Percentiles rank a stretch among this genome's conserved stretches.
Evolutionary conservation across 1,140 invertebrate species (phyloP).

Genomic region (Belonocnema kinseyi): DNA sequence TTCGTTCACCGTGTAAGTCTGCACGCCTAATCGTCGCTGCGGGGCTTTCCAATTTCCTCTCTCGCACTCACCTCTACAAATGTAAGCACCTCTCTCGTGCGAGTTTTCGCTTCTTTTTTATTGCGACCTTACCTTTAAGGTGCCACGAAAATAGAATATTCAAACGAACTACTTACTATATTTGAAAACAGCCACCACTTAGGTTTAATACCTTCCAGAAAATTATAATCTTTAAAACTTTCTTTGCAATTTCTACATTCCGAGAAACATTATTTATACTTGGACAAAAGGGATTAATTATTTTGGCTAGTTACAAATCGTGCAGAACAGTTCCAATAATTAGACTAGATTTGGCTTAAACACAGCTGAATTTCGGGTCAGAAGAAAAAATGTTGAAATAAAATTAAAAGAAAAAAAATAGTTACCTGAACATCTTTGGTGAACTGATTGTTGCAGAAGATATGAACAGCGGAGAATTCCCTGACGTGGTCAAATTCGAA

Average conservation of each 20-base stretch:
- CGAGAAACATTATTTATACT: background rate
- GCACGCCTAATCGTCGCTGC: slow-evolving; percentile 21
- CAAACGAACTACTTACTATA: slow-evolving; percentile 1
- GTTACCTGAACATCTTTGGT: slow-evolving; percentile 86
- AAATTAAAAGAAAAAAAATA: background rate
- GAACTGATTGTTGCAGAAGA: slow-evolving; percentile 90
- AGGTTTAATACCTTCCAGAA: background rate
- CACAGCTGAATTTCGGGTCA: no score
- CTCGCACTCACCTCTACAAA: slow-evolving; percentile 19
- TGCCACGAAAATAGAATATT: slow-evolving; percentile 12
- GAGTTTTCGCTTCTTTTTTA: background rate
- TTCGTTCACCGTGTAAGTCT: slow-evolving; percentile 24
- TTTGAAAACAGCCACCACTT: slow-evolving; percentile 17
- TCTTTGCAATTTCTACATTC: background rate
- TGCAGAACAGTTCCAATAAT: no score
- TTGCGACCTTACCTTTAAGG: slow-evolving; percentile 7
- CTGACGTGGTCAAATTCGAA: slow-evolving; percentile 92
- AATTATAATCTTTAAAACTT: background rate
- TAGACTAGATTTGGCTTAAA: no score
- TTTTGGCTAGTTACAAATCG: no score
- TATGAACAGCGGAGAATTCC: slow-evolving; percentile 89
- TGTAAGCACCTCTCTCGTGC: slow-evolving; percentile 27
- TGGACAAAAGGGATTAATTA: no score
- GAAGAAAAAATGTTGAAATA: background rate
- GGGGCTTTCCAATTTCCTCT: slow-evolving; percentile 61